A percentile compares a stretch with the other conserved stretches of the same genome.
phyloP scores from a whole-genome alignment of 2,113 vertebrate species.

The Sitta europaea region DNA sequence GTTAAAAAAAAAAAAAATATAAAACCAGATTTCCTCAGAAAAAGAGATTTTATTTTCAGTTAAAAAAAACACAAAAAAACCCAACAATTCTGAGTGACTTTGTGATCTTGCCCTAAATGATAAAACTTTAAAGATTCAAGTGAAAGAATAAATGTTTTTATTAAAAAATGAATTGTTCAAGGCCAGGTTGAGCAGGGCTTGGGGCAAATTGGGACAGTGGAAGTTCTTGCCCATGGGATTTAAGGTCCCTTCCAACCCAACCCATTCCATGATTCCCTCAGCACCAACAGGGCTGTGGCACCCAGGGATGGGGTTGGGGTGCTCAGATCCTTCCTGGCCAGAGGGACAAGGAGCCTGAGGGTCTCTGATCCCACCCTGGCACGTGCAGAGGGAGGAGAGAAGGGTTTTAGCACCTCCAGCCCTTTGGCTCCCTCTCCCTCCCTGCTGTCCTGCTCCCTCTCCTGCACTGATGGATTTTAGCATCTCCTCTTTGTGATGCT shows the following conservation, averaged over 20 bases:
- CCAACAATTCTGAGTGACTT: background rate
- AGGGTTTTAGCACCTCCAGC: accelerated
- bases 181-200: background rate
- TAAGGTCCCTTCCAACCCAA: background rate
- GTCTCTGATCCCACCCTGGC: background rate
- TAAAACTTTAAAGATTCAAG: background rate
- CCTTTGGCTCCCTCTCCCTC: background rate
- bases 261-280: background rate
- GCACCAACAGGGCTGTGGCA: background rate
- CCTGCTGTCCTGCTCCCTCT: background rate
- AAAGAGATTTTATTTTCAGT: background rate
- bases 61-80: too few species aligned
- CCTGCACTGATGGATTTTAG: background rate
- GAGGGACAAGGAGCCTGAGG: background rate
- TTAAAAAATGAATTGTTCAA: background rate
- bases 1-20: background rate
- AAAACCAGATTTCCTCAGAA: background rate
- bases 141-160: background rate
- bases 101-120: background rate
- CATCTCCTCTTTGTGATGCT: background rate
- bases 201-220: background rate
- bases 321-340: background rate
- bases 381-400: background rate
- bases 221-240: background rate
- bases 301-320: background rate